phyloP scores from a whole-genome alignment of 1,140 invertebrate species.

The Onthophagus taurus region DNA sequence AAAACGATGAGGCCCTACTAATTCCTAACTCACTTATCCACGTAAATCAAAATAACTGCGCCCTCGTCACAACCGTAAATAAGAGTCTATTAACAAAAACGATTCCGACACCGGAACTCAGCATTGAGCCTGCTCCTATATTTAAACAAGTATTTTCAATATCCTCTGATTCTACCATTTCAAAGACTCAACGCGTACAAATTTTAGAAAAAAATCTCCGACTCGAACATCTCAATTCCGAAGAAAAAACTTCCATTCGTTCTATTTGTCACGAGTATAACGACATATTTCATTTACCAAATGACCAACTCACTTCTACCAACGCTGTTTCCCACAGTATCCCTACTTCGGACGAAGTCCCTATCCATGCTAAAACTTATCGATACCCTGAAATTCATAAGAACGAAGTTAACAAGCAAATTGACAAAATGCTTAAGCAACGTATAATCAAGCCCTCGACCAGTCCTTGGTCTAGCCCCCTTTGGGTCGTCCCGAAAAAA shows the following conservation, averaged over 20 bases:
- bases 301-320: neutral
- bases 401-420: constrained; percentile 20
- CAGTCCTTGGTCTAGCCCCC: constrained; percentile 24
- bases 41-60: neutral
- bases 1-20: constrained; percentile 2
- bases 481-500: constrained; percentile 27
- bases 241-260: neutral
- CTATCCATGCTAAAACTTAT: constrained; percentile 18
- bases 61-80: neutral
- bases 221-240: neutral
- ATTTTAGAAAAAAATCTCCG: neutral
- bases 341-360: neutral
- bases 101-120: neutral
- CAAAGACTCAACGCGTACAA: neutral
- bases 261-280: neutral
- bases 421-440: constrained; percentile 19
- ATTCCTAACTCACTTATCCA: constrained; percentile 1
- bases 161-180: neutral
- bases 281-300: constrained; percentile 1
- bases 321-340: neutral
- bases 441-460: constrained; percentile 23
- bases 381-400: constrained; percentile 18
- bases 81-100: neutral
- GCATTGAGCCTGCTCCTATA: constrained; percentile 1
- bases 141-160: constrained; percentile 5